Conservation (phyloP, 2,888 invertebrate genomes). For the Calliphora vomitoria region DNA sequence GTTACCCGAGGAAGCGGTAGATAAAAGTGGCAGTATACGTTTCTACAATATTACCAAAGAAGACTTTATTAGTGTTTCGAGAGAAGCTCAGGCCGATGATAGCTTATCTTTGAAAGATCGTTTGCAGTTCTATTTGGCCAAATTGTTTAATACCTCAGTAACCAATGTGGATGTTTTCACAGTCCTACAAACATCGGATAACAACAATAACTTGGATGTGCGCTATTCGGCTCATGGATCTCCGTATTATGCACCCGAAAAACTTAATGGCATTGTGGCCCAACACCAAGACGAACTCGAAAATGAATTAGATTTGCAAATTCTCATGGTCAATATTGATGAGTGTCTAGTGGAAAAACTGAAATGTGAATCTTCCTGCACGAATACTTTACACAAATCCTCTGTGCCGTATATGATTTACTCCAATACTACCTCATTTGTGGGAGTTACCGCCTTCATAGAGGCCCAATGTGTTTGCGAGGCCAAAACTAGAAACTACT, state of each 20-base stretch:
- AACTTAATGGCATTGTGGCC: conserved; percentile 93
- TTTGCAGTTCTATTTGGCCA: conserved; percentile 87
- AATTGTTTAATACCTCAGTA: conserved; percentile 90
- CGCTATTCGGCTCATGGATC: conserved; percentile 97
- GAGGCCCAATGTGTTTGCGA: conserved; percentile 91
- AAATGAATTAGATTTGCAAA: conserved; percentile 89
- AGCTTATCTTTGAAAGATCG: conserved; percentile 83
- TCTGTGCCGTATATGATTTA: conserved; percentile 92
- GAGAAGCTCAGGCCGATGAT: conserved; percentile 80
- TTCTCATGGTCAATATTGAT: conserved; percentile 95
- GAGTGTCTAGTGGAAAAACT: conserved; percentile 93
- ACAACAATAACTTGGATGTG: conserved; percentile 89
- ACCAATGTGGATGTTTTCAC: conserved; percentile 97
- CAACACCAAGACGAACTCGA: conserved; percentile 90
- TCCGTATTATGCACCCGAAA: conserved; percentile 95
- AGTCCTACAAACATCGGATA: conserved; percentile 88
- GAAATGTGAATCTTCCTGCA: conserved; percentile 91
- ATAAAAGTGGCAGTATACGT: conserved; percentile 96
- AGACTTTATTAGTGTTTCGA: conserved; percentile 89
- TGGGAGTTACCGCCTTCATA: conserved; percentile 94
- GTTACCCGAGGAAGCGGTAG: conserved; percentile 96
- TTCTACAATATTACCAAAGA: conserved; percentile 93
- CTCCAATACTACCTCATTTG: conserved; percentile 96
- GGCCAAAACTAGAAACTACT: conserved; percentile 83
- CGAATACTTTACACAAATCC: conserved; percentile 90